Base-by-base conservation (phyloP, 2,888 invertebrate genomes). In the Chaitophorus viminalis region DNA sequence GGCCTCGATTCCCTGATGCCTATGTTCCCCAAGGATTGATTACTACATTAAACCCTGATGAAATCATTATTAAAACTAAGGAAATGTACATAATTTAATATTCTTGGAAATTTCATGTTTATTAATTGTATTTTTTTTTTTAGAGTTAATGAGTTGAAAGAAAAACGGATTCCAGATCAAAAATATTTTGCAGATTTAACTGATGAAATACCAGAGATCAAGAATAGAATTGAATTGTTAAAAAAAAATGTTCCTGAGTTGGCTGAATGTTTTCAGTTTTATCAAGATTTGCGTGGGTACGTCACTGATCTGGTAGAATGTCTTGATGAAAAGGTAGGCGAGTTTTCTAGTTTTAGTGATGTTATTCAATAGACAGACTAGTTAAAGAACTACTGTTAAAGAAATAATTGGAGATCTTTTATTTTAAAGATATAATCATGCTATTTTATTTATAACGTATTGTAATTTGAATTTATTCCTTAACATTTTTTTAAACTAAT, bases 231-330 rank as follows among this genome's bases (percentile, higher is more conserved):
- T 82, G 90, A 91, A 89, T 90, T 91, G 72, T 90, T 92, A 89
- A 94, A 94, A 89, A 92, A 92, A 86, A 93, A 93, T 89, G 93
- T 93, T 86, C 94, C 94, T 31, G 91, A 92, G 89, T 94, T 97
- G 86, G 97, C 96, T 90, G 94, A 95, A 88, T 95, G 96, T 90
- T 99, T 97, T 93, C 93, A 94, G 91, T 96, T 98, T 93, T 99
- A 98, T 93, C 99, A 99, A 93, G 97, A 98, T 93, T 94, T 97
- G 91, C 94, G 97, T 92, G 97, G 97, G 91, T 99, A 98, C 94
- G 95, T 98, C 91, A 96, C 96, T 90, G 98, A 99, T 94, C 95
- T 99, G 92, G 95, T 99, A 91, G 99, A 99, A 93, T 99, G 99
- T 93, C 94, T 99, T 91, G 97, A 98, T 92, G 98, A 98, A 93